phyloP scores from a whole-genome alignment of 2,797 vertebrate genomes.

The Acanthurus lineatus region DNA sequence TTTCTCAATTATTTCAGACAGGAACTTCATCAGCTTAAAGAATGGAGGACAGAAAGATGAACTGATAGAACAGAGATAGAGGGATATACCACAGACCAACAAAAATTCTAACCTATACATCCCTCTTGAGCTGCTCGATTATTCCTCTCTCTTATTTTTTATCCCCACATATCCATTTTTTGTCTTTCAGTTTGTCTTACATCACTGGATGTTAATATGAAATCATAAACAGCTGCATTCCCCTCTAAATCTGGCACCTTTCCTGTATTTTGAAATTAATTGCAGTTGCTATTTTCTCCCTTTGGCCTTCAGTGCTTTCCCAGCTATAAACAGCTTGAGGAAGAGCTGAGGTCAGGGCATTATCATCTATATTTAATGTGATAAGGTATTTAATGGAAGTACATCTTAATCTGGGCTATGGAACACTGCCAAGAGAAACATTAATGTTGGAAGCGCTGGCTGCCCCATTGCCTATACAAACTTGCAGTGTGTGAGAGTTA shows the following conservation, averaged over 20 bases:
- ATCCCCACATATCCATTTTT: slow-evolving; percentile 3
- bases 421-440: slow-evolving; percentile 59
- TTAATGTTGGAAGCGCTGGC: slow-evolving; percentile 40
- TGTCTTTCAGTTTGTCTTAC: slow-evolving; percentile 16
- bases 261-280: slow-evolving; percentile 46
- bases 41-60: slow-evolving; percentile 35
- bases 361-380: slow-evolving; percentile 76
- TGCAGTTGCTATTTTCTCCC: slow-evolving; percentile 48
- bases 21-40: slow-evolving; percentile 34
- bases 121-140: slow-evolving; percentile 6
- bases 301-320: slow-evolving; percentile 29
- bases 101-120: not conserved
- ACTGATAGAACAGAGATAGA: slow-evolving; percentile 31
- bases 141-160: slow-evolving; percentile 14
- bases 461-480: slow-evolving; percentile 21
- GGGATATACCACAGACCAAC: slow-evolving; percentile 1
- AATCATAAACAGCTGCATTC: slow-evolving; percentile 37
- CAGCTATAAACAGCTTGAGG: slow-evolving; percentile 55
- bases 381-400: slow-evolving; percentile 70
- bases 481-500: not conserved
- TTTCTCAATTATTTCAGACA: slow-evolving; percentile 31
- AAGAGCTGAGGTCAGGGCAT: slow-evolving; percentile 22
- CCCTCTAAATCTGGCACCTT: slow-evolving; percentile 40
- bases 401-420: slow-evolving; percentile 61
- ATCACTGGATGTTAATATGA: slow-evolving; percentile 42